A percentile compares a stretch with the other conserved stretches of the same genome.
phyloP scores from a whole-genome alignment of 2,797 vertebrate species.

The Lacerta agilis region DNA sequence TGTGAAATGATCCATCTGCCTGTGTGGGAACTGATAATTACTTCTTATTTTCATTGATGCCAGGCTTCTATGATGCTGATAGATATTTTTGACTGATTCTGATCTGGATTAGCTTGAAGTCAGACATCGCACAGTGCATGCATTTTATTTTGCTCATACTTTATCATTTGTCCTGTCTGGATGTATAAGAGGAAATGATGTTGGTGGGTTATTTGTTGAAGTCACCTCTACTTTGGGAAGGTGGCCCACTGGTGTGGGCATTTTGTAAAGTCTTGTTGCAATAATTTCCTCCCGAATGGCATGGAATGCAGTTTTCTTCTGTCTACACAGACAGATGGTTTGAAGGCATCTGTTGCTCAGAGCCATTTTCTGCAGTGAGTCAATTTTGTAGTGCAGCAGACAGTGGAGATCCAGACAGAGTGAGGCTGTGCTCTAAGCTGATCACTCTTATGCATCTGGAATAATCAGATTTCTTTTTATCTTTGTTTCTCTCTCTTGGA shows the following conservation, averaged over 20 bases:
- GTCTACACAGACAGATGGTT: slow-evolving; percentile 9
- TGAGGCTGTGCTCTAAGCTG: slow-evolving; percentile 49
- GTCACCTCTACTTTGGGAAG: not conserved
- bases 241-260: not conserved
- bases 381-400: slow-evolving; percentile 28
- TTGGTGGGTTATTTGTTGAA: slow-evolving; percentile 4
- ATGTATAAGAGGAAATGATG: not conserved
- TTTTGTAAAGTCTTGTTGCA: slow-evolving; percentile 13
- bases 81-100: not conserved
- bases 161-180: not conserved
- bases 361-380: slow-evolving; percentile 17
- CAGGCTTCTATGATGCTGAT: not conserved
- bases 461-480: slow-evolving; percentile 73
- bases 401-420: slow-evolving; percentile 34
- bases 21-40: not conserved
- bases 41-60: not conserved
- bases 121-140: not conserved
- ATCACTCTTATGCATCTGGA: slow-evolving; percentile 58
- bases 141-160: not conserved
- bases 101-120: not conserved
- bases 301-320: slow-evolving; percentile 15
- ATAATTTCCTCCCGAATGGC: not conserved
- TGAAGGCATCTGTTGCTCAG: slow-evolving; percentile 18
- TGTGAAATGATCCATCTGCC: not conserved
- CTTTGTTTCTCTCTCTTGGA: slow-evolving; percentile 49